Conservation (phyloP, 2,888 invertebrate genomes). For the Nipponacmea schrenckii region DNA sequence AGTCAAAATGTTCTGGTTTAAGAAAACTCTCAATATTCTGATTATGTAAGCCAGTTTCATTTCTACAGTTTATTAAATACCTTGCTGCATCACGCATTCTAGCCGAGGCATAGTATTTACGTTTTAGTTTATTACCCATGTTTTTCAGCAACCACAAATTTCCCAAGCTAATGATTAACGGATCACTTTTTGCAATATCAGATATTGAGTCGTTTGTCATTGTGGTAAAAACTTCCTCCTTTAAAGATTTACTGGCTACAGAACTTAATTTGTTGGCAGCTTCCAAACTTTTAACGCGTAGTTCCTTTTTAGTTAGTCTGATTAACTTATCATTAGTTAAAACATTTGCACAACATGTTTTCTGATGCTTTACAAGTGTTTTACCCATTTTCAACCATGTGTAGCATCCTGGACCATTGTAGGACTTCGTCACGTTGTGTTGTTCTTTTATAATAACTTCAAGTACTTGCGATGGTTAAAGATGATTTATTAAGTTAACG, state of each 20-base stretch:
- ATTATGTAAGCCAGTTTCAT: neutral
- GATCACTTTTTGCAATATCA: constrained; percentile 23
- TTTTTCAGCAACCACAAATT: constrained; percentile 30
- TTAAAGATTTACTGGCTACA: constrained; percentile 24
- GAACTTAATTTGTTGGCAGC: too few relatives aligned
- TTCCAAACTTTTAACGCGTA: too few relatives aligned
- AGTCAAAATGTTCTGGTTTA: constrained; percentile 28
- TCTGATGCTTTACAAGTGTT: too few relatives aligned
- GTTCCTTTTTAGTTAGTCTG: too few relatives aligned
- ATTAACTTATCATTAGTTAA: too few relatives aligned
- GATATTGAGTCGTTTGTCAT: constrained; percentile 30
- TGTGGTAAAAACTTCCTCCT: constrained; percentile 30
- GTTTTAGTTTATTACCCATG: constrained; percentile 25
- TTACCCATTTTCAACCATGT: too few relatives aligned
- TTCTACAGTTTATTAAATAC: constrained; percentile 8
- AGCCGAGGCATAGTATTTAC: constrained; percentile 30
- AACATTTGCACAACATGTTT: too few relatives aligned
- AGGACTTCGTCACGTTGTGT: too few relatives aligned
- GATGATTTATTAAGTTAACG: too few relatives aligned
- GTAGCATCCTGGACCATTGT: too few relatives aligned
- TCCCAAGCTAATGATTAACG: constrained; percentile 25
- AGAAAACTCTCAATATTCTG: constrained; percentile 16
- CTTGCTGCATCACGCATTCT: constrained; percentile 27
- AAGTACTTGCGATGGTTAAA: too few relatives aligned
- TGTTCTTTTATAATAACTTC: too few relatives aligned